Evolutionary conservation across 2,113 vertebrate genomes (phyloP).

Genomic region (Seriola quinqueradiata): DNA sequence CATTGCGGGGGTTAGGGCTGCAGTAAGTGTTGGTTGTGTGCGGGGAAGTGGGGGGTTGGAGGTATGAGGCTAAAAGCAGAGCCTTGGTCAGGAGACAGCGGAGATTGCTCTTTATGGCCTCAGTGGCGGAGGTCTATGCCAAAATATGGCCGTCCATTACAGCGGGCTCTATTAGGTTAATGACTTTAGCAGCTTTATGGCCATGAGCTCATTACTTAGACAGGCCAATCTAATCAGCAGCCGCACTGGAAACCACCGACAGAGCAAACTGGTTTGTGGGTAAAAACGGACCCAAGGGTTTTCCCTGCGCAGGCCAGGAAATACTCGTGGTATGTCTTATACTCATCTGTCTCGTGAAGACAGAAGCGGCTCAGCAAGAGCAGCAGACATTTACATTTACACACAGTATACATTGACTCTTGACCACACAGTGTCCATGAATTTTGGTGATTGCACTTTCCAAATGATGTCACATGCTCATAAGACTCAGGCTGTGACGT

Average conservation of each 20-base stretch:
- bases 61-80: constrained; percentile 60
- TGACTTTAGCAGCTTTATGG: constrained; percentile 80
- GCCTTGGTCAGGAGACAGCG: constrained; percentile 50
- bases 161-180: constrained; percentile 75
- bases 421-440: neutral
- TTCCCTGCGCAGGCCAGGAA: constrained; percentile 17
- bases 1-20: constrained; percentile 38
- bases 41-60: constrained; percentile 18
- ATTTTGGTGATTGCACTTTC: neutral
- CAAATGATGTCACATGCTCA: neutral
- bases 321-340: neutral
- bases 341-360: neutral
- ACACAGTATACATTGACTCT: neutral
- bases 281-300: constrained; percentile 53
- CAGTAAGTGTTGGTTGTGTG: constrained; percentile 51
- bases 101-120: constrained; percentile 72
- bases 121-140: constrained; percentile 47
- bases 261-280: constrained; percentile 54
- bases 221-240: constrained; percentile 75
- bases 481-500: neutral
- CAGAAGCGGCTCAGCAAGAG: neutral
- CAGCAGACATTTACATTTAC: constrained; percentile 6
- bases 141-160: constrained; percentile 73
- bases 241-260: constrained; percentile 50
- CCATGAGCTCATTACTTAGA: constrained; percentile 76